A percentile compares a stretch with the other conserved stretches of the same genome.
phyloP scores from a whole-genome alignment of 1,140 invertebrate genomes.

The Drosophila cardini region DNA sequence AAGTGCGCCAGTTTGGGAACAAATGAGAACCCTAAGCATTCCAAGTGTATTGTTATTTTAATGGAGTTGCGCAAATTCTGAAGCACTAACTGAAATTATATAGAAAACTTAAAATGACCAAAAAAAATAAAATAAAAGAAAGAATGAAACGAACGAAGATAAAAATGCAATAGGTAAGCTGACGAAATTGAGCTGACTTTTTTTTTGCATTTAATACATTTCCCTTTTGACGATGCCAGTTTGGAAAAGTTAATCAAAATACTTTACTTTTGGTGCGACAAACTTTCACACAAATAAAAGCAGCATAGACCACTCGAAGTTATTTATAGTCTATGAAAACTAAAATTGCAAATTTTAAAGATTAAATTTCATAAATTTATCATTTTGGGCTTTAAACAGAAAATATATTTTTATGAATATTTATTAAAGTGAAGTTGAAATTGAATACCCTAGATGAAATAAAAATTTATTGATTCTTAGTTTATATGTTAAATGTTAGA shows the following conservation, averaged over 20 bases:
- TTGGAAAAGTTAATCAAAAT: constrained; percentile 59
- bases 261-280: constrained; percentile 44
- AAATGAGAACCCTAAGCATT: constrained; percentile 36
- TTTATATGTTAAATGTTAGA: too few species aligned
- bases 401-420: too few species aligned
- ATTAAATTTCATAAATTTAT: too few species aligned
- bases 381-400: too few species aligned
- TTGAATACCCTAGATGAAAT: background rate
- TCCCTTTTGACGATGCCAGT: background rate
- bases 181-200: too few species aligned
- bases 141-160: background rate
- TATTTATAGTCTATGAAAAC: constrained; percentile 27
- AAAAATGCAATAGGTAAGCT: too few species aligned
- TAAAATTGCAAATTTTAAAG: background rate
- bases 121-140: background rate
- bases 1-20: constrained; percentile 64
- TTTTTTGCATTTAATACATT: too few species aligned
- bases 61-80: constrained; percentile 33
- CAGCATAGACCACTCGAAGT: constrained; percentile 30
- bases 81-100: constrained; percentile 44
- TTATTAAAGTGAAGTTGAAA: background rate
- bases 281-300: constrained; percentile 56
- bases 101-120: constrained; percentile 22
- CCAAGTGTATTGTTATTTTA: constrained; percentile 63
- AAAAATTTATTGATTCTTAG: too few species aligned